Evolutionary conservation across 2,888 invertebrate genomes (phyloP), one percentile per base, ranked within the genome.

Genomic region (Dinocampus coccinellae): DNA sequence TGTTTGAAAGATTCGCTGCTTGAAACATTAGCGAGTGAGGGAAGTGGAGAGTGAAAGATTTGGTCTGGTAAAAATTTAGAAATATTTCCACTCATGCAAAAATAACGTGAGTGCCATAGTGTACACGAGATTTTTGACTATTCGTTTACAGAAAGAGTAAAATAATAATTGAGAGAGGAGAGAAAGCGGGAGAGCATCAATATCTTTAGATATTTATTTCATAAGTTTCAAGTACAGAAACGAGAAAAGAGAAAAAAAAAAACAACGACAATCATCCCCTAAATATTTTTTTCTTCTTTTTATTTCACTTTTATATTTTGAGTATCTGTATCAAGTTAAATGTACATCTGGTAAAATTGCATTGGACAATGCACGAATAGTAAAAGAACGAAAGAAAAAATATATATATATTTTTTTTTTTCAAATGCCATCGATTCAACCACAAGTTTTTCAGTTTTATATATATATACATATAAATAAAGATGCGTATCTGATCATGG

Each of bases 141-240:
- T 69, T 60, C 53, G 52, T 58, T 62, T 42, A 24, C 20, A 22
- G 13, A 20, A 33, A 24, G 16, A 42, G 11, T 24, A 22, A 22
- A 55, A 13, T 22, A 24, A 55, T 55, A 22, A 60, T 78, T 47
- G 71, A 72, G 70, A 70, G 73, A 71, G 75, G 76, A 75, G 11
- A 55, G 4, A 29, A 13, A 11, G 13, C 69, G 70, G 69, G 76
- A 76, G 73, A 78, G 76, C 82, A 80, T 83, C 85, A 84, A 86
- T 86, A 86, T 85, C 85, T 81, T 86, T 84, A 86, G 85, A 85
- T 85, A 85, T 84, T 86, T 85, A 83, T 86, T 85, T 83, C 83
- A 83, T 83, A 85, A 87, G 83, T 86, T 87, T 86, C 79, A 82
- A 87, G 84, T 86, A 83, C 83, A 84, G 85, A 82, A 83, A 86